A percentile compares a stretch with the other conserved stretches of the same genome.
phyloP scores from a whole-genome alignment of 1,140 invertebrate genomes.

The Samia ricini region DNA sequence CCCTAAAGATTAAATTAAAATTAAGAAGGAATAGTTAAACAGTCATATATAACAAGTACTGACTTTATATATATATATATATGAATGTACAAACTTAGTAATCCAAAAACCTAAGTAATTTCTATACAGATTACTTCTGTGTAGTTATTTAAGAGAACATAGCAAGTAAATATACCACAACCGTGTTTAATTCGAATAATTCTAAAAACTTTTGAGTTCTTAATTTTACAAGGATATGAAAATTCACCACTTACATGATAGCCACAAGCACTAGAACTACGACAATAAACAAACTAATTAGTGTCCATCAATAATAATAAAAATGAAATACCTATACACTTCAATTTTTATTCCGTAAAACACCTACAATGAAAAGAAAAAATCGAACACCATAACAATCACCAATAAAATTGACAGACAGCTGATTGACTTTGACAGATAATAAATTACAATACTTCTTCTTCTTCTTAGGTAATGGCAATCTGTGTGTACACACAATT shows the following conservation, averaged over 20 bases:
- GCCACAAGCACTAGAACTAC: slow-evolving; percentile 1
- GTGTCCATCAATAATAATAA: not conserved
- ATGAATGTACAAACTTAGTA: too few relatives aligned
- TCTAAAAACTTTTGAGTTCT: slow-evolving; percentile 14
- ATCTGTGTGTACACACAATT: too few relatives aligned
- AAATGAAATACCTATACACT: not conserved
- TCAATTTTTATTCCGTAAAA: slow-evolving; percentile 1
- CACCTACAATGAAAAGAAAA: slow-evolving; percentile 4
- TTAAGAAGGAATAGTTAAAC: too few relatives aligned
- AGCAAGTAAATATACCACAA: not conserved
- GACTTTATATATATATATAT: too few relatives aligned
- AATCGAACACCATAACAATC: slow-evolving; percentile 1
- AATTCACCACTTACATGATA: slow-evolving; percentile 30
- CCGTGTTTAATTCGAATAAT: not conserved
- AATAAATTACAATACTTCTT: too few relatives aligned
- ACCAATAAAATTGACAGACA: not conserved
- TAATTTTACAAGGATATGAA: slow-evolving; percentile 36
- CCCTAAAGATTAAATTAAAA: too few relatives aligned
- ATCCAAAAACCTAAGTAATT: too few relatives aligned
- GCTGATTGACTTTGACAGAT: slow-evolving; percentile 3
- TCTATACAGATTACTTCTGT: not conserved
- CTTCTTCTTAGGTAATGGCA: too few relatives aligned
- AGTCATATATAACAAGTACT: too few relatives aligned
- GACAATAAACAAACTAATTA: not conserved
- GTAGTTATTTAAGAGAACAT: not conserved